Evolutionary conservation across 92 coral and sea anemone genomes (phyloP).

Genomic region (Actinostola sp.): DNA sequence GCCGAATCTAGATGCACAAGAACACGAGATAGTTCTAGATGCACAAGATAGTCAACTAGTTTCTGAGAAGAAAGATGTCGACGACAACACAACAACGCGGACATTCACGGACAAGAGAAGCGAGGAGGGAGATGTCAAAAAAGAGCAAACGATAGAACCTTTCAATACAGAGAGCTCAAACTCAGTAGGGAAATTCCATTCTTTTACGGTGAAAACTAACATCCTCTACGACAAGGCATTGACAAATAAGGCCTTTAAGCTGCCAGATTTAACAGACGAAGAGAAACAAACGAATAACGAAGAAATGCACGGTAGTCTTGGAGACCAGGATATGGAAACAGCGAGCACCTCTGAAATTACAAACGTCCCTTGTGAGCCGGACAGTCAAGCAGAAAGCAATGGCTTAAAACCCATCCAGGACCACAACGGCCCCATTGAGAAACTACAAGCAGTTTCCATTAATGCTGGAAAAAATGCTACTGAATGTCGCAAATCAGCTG

Average conservation of each 20-base stretch:
- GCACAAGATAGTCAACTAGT: too few species aligned
- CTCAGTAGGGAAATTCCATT: neutral
- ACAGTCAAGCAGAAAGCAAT: neutral
- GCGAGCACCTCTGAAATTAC: neutral
- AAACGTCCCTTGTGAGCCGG: neutral
- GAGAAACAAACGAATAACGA: neutral
- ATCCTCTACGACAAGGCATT: neutral
- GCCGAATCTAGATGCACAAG: too few species aligned
- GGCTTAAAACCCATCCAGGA: neutral
- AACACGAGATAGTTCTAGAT: too few species aligned
- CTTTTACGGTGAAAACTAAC: neutral
- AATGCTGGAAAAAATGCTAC: too few species aligned
- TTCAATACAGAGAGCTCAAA: neutral
- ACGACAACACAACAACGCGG: too few species aligned
- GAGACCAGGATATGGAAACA: neutral
- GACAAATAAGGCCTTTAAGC: neutral
- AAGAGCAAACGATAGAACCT: neutral
- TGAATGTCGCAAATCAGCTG: too few species aligned
- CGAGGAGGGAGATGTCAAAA: neutral
- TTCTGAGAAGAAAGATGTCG: too few species aligned
- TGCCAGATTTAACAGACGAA: neutral
- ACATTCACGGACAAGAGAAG: too few species aligned
- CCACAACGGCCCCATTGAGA: neutral
- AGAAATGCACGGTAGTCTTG: neutral
- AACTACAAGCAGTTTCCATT: too few species aligned